phyloP scores from a whole-genome alignment of 2,113 vertebrate species.

The Struthio camelus region DNA sequence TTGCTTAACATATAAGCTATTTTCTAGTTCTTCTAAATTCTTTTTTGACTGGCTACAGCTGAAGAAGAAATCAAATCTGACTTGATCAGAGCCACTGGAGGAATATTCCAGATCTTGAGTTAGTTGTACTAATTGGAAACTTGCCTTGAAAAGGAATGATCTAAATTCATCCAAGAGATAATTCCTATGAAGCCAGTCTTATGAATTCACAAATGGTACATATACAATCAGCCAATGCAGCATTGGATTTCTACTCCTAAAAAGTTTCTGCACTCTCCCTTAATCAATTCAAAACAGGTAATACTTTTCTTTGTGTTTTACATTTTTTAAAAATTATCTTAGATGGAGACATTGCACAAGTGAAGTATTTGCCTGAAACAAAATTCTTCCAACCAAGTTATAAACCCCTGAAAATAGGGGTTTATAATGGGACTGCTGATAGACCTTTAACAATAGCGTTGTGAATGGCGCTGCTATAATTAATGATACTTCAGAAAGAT shows the following conservation, averaged over 20 bases:
- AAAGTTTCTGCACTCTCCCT: not conserved
- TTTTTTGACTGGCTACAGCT: not conserved
- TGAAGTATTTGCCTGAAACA: slow-evolving; percentile 45
- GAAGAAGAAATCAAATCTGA: slow-evolving; percentile 20
- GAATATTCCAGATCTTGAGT: slow-evolving; percentile 39
- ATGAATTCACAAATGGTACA: not conserved
- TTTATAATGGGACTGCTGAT: slow-evolving; percentile 54
- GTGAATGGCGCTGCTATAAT: slow-evolving; percentile 66
- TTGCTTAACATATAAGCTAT: not conserved
- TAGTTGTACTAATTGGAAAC: slow-evolving; percentile 47
- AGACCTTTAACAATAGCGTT: slow-evolving; percentile 60
- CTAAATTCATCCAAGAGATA: slow-evolving; percentile 18
- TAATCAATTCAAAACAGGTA: not conserved
- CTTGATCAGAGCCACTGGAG: slow-evolving; percentile 44
- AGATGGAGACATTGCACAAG: slow-evolving; percentile 9
- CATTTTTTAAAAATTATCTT: not conserved
- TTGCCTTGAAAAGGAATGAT: slow-evolving; percentile 13
- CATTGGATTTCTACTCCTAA: slow-evolving; percentile 8
- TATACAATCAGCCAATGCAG: not conserved
- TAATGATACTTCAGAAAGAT: slow-evolving; percentile 75
- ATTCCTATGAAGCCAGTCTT: not conserved
- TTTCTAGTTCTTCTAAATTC: not conserved
- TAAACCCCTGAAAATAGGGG: slow-evolving; percentile 43
- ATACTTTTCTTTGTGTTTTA: not conserved
- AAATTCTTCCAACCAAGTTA: slow-evolving; percentile 55